Percentiles rank a stretch among this genome's conserved stretches.
Evolutionary conservation across 2,888 invertebrate genomes (phyloP).

Genomic region (Clistopyga incitator): DNA sequence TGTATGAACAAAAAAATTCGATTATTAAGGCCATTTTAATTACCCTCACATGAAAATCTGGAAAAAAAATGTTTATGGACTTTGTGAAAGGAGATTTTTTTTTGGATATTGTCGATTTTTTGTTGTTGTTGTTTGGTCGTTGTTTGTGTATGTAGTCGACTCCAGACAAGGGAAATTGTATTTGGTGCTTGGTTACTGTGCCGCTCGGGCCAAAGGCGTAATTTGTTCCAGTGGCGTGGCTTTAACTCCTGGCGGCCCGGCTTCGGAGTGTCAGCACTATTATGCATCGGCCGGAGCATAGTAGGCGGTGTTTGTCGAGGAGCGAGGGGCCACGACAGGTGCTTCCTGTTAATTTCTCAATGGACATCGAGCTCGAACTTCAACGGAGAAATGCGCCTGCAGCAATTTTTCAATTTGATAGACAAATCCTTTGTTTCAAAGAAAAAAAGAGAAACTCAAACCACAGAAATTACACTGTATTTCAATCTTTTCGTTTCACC

Average conservation of each 20-base stretch:
- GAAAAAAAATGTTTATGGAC: too few species aligned
- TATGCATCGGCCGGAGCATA: neutral
- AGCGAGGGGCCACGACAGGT: constrained; percentile 67
- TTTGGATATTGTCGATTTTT: constrained; percentile 4
- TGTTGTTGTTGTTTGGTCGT: too few species aligned
- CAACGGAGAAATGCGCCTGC: constrained; percentile 29
- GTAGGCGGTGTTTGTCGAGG: constrained; percentile 43
- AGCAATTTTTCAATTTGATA: neutral
- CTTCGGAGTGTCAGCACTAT: constrained; percentile 9
- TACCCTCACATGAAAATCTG: too few species aligned
- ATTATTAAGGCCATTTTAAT: too few species aligned
- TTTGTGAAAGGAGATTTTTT: neutral
- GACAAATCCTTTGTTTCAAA: neutral
- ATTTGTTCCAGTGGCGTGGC: constrained; percentile 61
- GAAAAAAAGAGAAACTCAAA: neutral
- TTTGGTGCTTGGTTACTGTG: constrained; percentile 23
- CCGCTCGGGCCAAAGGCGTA: constrained; percentile 21
- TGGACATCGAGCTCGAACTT: constrained; percentile 62
- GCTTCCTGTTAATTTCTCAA: constrained; percentile 72
- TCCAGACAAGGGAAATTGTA: constrained; percentile 7
- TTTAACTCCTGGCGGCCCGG: constrained; percentile 21
- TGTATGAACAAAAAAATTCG: too few species aligned
- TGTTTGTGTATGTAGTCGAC: neutral
- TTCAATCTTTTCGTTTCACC: too few species aligned
- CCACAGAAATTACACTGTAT: too few species aligned